These are phyloP conservation scores for Elanus axillaris DNA, from an alignment of 2,113 vertebrate species.

Conservation along the genomic window DNA sequence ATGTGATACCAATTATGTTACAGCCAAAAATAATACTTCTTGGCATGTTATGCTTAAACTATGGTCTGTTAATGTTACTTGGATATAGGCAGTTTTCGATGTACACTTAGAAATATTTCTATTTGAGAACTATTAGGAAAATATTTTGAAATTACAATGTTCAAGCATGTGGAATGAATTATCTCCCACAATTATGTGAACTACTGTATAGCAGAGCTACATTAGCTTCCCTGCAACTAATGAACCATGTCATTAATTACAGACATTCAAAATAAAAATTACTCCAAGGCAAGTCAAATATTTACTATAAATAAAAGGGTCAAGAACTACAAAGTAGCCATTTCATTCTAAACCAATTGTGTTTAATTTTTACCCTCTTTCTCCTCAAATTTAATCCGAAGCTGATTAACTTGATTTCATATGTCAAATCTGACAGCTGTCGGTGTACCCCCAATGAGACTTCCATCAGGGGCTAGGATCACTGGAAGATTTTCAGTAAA, in stretches of 20 bases:
- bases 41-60: not conserved
- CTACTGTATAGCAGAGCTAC: slow-evolving; percentile 60
- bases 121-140: slow-evolving; percentile 56
- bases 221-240: slow-evolving; percentile 64
- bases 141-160: slow-evolving; percentile 56
- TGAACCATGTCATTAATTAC: slow-evolving; percentile 79
- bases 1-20: slow-evolving; percentile 36
- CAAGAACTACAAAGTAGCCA: slow-evolving; percentile 55
- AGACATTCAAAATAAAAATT: slow-evolving; percentile 73
- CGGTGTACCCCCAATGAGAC: not conserved
- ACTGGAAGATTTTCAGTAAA: not conserved
- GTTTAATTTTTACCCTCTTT: slow-evolving; percentile 28
- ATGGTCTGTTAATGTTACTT: slow-evolving; percentile 5
- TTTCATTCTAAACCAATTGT: slow-evolving; percentile 63
- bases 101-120: slow-evolving; percentile 60
- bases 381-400: slow-evolving; percentile 59
- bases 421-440: slow-evolving; percentile 22
- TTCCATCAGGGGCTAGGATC: not conserved
- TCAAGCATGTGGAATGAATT: slow-evolving; percentile 72
- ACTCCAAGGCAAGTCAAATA: slow-evolving; percentile 62
- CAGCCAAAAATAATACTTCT: slow-evolving; percentile 49
- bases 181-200: slow-evolving; percentile 56
- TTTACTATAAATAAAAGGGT: slow-evolving; percentile 71
- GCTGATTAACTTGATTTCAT: slow-evolving; percentile 59
- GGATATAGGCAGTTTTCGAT: slow-evolving; percentile 47